phyloP scores from a whole-genome alignment of 2,113 vertebrate genomes.

The Edolisoma coerulescens region DNA sequence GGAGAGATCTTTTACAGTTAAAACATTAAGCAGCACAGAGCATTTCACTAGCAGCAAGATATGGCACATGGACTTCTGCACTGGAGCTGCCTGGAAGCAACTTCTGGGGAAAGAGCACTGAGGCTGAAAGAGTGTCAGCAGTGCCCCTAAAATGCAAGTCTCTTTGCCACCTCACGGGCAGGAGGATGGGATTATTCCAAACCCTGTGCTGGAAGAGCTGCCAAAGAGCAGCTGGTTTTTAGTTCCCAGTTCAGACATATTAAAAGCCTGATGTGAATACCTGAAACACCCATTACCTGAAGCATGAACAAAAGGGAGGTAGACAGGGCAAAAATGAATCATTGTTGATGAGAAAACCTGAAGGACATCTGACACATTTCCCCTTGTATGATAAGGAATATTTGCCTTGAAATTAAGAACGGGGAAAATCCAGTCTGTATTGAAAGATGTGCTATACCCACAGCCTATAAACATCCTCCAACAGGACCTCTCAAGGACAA shows the following conservation, averaged over 20 bases:
- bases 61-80: rapidly evolving
- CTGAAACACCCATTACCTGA: not conserved
- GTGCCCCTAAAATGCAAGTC: not conserved
- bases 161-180: not conserved
- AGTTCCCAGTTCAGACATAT: not conserved
- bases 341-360: not conserved
- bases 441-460: not conserved
- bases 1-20: not conserved
- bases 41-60: not conserved
- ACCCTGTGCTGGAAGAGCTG: not conserved
- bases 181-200: not conserved
- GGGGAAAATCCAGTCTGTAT: not conserved
- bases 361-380: not conserved
- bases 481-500: not conserved
- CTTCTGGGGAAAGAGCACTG: not conserved
- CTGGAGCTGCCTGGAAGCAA: not conserved
- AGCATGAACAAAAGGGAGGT: not conserved
- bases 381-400: not conserved
- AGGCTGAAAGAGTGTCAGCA: not conserved
- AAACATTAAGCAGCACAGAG: not conserved
- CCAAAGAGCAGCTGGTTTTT: not conserved
- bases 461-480: not conserved
- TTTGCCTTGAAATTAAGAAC: not conserved
- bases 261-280: not conserved
- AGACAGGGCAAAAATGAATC: not conserved